Evolutionary conservation across 2,797 vertebrate genomes (phyloP).

Genomic region (Pelodytes ibericus): DNA sequence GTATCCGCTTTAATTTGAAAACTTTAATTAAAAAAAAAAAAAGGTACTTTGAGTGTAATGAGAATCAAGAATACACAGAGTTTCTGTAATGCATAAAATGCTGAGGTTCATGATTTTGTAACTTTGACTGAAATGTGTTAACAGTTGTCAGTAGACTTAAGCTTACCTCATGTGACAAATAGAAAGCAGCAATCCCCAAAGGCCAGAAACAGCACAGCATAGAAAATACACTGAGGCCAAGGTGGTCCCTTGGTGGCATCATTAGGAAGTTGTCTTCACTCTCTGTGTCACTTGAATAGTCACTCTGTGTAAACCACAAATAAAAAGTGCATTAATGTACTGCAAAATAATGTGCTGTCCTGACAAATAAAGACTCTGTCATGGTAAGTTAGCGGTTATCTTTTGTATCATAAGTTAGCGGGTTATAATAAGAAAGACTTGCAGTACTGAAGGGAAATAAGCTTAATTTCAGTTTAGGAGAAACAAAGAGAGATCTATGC

Average conservation of each 20-base stretch:
- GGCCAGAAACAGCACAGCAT: slow-evolving; percentile 99
- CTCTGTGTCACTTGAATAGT: slow-evolving; percentile 91
- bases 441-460: too few relatives aligned
- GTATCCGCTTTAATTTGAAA: too few relatives aligned
- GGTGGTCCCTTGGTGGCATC: slow-evolving; percentile 91
- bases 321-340: slow-evolving; percentile 15
- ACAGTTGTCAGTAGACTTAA: slow-evolving; percentile 34
- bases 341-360: background rate
- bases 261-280: slow-evolving; percentile 92
- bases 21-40: slow-evolving; percentile 24
- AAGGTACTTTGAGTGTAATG: slow-evolving; percentile 12
- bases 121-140: slow-evolving; percentile 44
- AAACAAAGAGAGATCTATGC: too few relatives aligned
- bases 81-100: slow-evolving; percentile 13
- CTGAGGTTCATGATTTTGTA: slow-evolving; percentile 24
- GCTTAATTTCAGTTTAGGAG: too few relatives aligned
- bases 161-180: slow-evolving; percentile 90
- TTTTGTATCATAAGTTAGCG: too few relatives aligned
- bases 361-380: background rate
- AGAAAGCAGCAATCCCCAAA: slow-evolving; percentile 91
- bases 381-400: too few relatives aligned
- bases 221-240: slow-evolving; percentile 93
- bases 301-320: slow-evolving; percentile 72
- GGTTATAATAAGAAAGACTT: too few relatives aligned
- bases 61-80: background rate